Evolutionary conservation across 2,113 vertebrate genomes (phyloP), one percentile per base, ranked within the genome.

Genomic region (Chlamydotis undulata): DNA sequence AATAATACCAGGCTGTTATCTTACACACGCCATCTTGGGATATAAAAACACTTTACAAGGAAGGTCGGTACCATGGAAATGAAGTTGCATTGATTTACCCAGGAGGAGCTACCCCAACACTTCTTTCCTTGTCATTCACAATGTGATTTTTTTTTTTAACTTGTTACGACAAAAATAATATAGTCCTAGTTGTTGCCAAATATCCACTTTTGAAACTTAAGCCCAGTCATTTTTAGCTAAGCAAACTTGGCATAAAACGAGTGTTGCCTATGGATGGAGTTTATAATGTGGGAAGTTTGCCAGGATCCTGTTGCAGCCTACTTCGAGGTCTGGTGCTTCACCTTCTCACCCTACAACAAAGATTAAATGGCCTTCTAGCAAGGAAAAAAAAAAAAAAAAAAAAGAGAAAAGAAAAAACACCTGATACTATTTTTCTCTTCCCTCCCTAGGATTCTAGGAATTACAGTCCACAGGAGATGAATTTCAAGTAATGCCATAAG

Each of bases 281-380:
- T 97, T 96, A 96, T 91, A 96, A 76, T 0, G 8, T 73, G 81
- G 77, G 83, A 70, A 93, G 50, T 63, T 91, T 97, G 91, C 95
- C 96, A 97, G 93, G 87, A 96, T 96, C 79, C 83, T 95, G 68
- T 83, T 97, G 90, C 60, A 94, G 67, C 86, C 69, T 89, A 56
- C 88, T 95, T 68, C 91, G 85, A 96, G 92, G 88, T 97, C 86
- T 82, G 90, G 86, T 93, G 95, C 87, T 93, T 96, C 96, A 97
- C 89, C 93, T 97, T 97, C 94, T 97, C 86, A 96, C 77, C 94
- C 94, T 92, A 80, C 85, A 97, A 96, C 87, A 93, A 96, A 91
- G 83, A 95, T 93, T 92, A 95, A 95, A 90, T 50, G 33, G 61
- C 49, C 55, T 93, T 94, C 94, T 95, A 94, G 82, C 75, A 91